Conservation (phyloP, 1,140 invertebrate species). For the Drosophila takahashii region DNA sequence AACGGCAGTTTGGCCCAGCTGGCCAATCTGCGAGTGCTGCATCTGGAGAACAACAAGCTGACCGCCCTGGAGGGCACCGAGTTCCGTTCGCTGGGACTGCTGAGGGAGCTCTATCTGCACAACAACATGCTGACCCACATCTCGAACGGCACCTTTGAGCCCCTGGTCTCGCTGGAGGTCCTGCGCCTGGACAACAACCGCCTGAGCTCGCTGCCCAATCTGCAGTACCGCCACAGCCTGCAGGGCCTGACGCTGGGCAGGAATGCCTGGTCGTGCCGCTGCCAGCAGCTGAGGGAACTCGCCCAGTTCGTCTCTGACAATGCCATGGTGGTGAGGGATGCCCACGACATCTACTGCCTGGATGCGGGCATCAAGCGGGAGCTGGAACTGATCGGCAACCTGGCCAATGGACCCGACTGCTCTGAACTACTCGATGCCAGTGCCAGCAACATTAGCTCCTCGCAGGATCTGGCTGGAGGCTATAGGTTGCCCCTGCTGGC, state of each 20-base stretch:
- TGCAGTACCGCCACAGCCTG: slow-evolving; percentile 85
- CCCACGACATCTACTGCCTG: slow-evolving; percentile 91
- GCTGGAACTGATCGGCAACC: slow-evolving; percentile 89
- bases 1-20: slow-evolving; percentile 95
- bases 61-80: slow-evolving; percentile 91
- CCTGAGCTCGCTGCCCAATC: slow-evolving; percentile 87
- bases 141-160: slow-evolving; percentile 91
- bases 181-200: slow-evolving; percentile 93
- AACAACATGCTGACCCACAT: slow-evolving; percentile 92
- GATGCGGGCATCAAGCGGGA: slow-evolving; percentile 91
- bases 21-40: slow-evolving; percentile 90
- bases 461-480: slow-evolving; percentile 88
- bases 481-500: slow-evolving; percentile 92
- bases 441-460: slow-evolving; percentile 91
- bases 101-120: slow-evolving; percentile 94
- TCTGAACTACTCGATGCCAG: slow-evolving; percentile 87
- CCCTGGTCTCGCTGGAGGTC: slow-evolving; percentile 91
- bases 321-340: slow-evolving; percentile 91
- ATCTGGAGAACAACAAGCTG: slow-evolving; percentile 94
- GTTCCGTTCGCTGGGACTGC: slow-evolving; percentile 91
- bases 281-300: slow-evolving; percentile 93
- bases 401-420: slow-evolving; percentile 63
- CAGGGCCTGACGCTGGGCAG: slow-evolving; percentile 91
- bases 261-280: slow-evolving; percentile 96
- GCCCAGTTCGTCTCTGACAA: slow-evolving; percentile 93